Conservation (phyloP, 2,888 invertebrate genomes). For the Eulithis testata region DNA sequence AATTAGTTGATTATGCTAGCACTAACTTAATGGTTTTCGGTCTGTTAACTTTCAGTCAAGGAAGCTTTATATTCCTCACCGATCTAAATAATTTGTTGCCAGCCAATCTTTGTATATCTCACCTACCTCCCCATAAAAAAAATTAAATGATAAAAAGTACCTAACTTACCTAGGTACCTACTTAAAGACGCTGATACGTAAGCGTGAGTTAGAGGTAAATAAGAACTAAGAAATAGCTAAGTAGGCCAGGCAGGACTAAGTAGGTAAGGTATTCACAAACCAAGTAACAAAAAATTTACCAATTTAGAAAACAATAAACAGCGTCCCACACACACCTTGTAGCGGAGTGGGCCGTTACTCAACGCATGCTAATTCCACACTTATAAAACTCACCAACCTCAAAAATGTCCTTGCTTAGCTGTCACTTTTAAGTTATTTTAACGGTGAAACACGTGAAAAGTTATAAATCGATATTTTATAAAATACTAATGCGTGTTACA, state of each 20-base stretch:
- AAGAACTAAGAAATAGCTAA: too few species aligned
- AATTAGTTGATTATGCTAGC: too few species aligned
- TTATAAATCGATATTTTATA: constrained; percentile 33
- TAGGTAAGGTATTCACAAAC: neutral
- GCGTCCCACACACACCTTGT: constrained; percentile 33
- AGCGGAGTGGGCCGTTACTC: constrained; percentile 30
- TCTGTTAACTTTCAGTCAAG: constrained; percentile 35
- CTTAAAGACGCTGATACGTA: too few species aligned
- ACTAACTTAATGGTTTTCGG: constrained; percentile 35
- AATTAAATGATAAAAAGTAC: too few species aligned
- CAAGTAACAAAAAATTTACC: constrained; percentile 12
- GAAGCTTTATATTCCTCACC: neutral
- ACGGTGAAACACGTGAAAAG: constrained; percentile 31
- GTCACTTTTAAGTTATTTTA: constrained; percentile 33
- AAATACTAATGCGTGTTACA: constrained; percentile 32
- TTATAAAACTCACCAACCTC: constrained; percentile 38
- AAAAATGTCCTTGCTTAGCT: constrained; percentile 31
- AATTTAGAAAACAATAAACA: constrained; percentile 30
- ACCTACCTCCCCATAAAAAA: too few species aligned
- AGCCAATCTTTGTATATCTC: neutral
- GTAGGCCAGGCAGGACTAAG: too few species aligned
- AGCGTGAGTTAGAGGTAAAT: too few species aligned
- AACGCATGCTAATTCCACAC: constrained; percentile 37
- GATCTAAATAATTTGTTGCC: neutral
- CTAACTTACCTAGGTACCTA: too few species aligned